Base-by-base conservation (phyloP, 92 coral and sea anemone species). In the Paramuricea clavata region DNA sequence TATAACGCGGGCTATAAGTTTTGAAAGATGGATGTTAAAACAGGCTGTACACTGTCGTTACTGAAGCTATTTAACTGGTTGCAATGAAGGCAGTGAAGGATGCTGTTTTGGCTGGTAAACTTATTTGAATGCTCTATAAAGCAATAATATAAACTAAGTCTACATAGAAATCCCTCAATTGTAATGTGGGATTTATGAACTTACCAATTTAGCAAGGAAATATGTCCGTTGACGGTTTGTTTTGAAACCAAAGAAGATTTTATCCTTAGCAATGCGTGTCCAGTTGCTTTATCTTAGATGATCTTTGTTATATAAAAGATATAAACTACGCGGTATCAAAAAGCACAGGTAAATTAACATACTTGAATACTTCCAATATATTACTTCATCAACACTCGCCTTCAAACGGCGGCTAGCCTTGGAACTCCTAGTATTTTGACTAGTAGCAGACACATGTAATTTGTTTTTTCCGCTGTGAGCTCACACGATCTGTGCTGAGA, bases 241-340 rank as follows among this genome's bases (percentile, higher is more conserved):
- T 54, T 10, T 19, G 23, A 54, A 8, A 10, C 27, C 25, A 54
- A 19, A 9, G 62, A 25, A 60, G 10, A 28, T n/a, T 65, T 65
- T 39, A 54, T 21, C 52, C 17, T 47, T 6, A 9, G 52, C 17
- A 15, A 47, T 47, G 9, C 8, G 25, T 54, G 22, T 17, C 41
- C 28, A n/a, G 39, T 13, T 13, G n/a, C 39, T 65, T 65, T 27
- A 65, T 31, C 72, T 19, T 0, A 76, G 59, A 49, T 95, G 54
- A 83, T 87, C 89, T 35, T 90, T 90, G 17, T 75, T 60, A 68
- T 32, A 79, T 32, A 41, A 31, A 87, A 28, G 77, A 69, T 23
- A 35, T 65, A 35, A n/a, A n/a, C n/a, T n/a, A n/a, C 82, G 72
- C 26, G 69, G 61, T 33, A 65, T 56, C 41, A 42, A 69, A 36